Evolutionary conservation across 2,797 vertebrate species (phyloP), one percentile per base, ranked within the genome.

Genomic region (Anolis apletophallus): DNA sequence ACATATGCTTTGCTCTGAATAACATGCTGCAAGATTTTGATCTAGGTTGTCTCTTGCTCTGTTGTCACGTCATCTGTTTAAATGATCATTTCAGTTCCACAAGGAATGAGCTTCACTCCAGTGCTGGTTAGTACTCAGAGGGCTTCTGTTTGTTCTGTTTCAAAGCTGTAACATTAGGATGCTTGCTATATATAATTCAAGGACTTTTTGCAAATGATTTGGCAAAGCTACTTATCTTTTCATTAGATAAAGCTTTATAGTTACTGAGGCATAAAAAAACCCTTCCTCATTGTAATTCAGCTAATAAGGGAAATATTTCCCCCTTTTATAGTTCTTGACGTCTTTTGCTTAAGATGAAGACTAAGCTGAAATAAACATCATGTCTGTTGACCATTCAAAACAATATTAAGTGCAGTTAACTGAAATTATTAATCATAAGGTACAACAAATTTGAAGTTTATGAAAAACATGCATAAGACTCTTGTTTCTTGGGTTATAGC

Each of bases 71-170:
- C 21, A 61, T 80, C n/a, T 80, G 54, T 72, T 73, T 76, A 71
- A 89, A 81, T 67, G 57, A 74, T 57, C 50, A 83, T 89, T 87
- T 74, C 23, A 85, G 40, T 83, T 86, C 34, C 84, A 59, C 34
- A 26, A 72, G 75, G 59, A 64, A 85, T 81, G 73, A 71, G 8
- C 55, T 17, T 52, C 73, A 23, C 36, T 34, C 64, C 64, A 73
- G 6, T 13, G 34, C 57, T 40, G 26, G 68, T 77, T 78, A 46
- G 21, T 85, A 71, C 34, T 36, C 59, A 78, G 5, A 67, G 75
- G 34, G 26, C 23, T 36, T 32, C 52, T 71, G 76, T 55, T 64
- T n/a, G 26, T 26, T 40, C 61, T 76, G 46, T 83, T 84, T 75
- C 36, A 29, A 61, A 80, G 40, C 26, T 81, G 50, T 34, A 88